These are phyloP conservation scores for Protonemura montana DNA, from an alignment of 2,888 invertebrate species.

Conservation along the genomic window DNA sequence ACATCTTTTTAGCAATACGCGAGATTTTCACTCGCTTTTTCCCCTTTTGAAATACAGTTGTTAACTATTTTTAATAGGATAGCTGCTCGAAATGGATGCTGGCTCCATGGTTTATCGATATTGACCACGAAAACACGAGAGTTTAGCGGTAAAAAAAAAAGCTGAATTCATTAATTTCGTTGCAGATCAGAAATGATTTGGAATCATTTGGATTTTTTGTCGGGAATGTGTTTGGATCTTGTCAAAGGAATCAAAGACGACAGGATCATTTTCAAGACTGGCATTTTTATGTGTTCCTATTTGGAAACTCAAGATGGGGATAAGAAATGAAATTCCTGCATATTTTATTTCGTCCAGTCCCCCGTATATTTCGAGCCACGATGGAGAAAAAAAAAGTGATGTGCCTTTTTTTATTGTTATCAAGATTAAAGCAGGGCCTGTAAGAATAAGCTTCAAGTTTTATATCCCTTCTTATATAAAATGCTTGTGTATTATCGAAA, in stretches of 20 bases:
- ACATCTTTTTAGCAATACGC: slow-evolving; percentile 12
- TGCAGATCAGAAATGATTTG: slow-evolving; percentile 27
- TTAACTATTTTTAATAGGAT: slow-evolving; percentile 38
- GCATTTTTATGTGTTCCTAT: slow-evolving; percentile 41
- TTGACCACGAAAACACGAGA: slow-evolving; percentile 19
- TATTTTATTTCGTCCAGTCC: slow-evolving; percentile 29
- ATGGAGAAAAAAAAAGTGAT: slow-evolving; percentile 14
- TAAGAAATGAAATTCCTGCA: slow-evolving; percentile 38
- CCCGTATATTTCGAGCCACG: slow-evolving; percentile 32
- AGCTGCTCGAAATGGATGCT: background rate
- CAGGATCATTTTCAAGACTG: slow-evolving; percentile 41
- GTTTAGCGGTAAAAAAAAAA: background rate
- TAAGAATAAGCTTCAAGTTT: background rate
- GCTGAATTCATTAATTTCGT: slow-evolving; percentile 7
- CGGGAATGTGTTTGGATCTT: slow-evolving; percentile 35
- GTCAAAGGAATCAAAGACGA: slow-evolving; percentile 34
- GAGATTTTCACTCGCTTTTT: background rate
- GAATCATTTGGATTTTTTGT: slow-evolving; percentile 38
- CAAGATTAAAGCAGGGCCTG: slow-evolving; percentile 13
- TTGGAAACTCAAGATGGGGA: slow-evolving; percentile 38
- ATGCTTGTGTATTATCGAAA: slow-evolving; percentile 12
- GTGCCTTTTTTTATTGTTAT: slow-evolving; percentile 19
- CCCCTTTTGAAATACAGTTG: slow-evolving; percentile 34
- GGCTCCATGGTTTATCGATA: slow-evolving; percentile 32
- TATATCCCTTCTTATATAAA: background rate